Conservation (phyloP, 1,140 invertebrate species). For the Orius insidiosus region DNA sequence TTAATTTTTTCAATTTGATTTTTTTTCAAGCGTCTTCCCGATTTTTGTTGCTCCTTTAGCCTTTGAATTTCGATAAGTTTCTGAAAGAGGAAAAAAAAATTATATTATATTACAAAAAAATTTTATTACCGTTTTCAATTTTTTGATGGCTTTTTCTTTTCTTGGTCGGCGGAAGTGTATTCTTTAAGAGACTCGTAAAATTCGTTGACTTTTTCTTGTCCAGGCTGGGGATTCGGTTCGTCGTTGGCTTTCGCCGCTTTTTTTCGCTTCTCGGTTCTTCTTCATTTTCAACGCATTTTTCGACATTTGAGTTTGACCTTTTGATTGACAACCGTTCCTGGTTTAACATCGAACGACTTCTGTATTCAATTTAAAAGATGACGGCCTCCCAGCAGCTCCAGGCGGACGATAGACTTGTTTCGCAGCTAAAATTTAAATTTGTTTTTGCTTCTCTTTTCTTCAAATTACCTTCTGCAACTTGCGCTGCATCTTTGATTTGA, state of each 20-base stretch:
- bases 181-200: conserved; percentile 17
- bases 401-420: conserved; percentile 62
- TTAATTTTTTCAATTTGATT: conserved; percentile 74
- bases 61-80: conserved; percentile 72
- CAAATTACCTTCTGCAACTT: background rate
- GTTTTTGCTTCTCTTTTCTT: background rate
- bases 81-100: conserved; percentile 29
- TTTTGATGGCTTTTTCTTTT: conserved; percentile 74
- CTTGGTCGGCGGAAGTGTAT: conserved; percentile 51
- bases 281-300: conserved; percentile 51
- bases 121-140: conserved; percentile 52
- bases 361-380: conserved; percentile 44
- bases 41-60: conserved; percentile 55
- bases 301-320: conserved; percentile 22
- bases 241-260: conserved; percentile 40
- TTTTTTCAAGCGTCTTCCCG: conserved; percentile 67
- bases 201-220: conserved; percentile 3
- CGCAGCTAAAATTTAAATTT: conserved; percentile 30
- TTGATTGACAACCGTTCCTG: background rate
- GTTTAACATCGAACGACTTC: conserved; percentile 23
- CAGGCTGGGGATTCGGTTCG: background rate
- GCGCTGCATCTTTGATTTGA: conserved; percentile 54
- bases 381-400: conserved; percentile 35
- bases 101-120: background rate
- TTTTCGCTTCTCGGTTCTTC: conserved; percentile 56